phyloP scores from a whole-genome alignment of 2,113 vertebrate genomes.

The Opisthocomus hoazin region DNA sequence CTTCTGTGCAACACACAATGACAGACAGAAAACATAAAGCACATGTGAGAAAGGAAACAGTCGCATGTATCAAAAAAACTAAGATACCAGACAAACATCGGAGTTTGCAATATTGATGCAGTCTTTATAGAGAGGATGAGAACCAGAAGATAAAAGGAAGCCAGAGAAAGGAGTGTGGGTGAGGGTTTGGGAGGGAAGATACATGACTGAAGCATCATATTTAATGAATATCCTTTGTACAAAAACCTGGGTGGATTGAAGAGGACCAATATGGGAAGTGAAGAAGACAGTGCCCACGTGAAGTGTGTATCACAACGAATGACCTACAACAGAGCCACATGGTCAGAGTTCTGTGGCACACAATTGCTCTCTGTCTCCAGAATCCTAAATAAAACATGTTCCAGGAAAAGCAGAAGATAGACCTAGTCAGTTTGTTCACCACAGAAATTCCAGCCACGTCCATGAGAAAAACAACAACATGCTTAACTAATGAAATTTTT shows the following conservation, averaged over 20 bases:
- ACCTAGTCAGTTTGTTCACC: background rate
- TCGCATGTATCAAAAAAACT: background rate
- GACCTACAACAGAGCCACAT: background rate
- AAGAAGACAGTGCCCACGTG: accelerated
- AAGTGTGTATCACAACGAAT: background rate
- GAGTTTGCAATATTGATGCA: background rate
- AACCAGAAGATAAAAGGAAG: background rate
- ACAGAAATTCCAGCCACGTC: background rate
- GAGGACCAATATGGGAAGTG: background rate
- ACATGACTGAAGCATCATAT: background rate
- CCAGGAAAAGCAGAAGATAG: background rate
- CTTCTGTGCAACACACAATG: background rate
- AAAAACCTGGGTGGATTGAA: background rate
- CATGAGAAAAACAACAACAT: background rate
- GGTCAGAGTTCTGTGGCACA: background rate
- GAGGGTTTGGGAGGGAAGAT: accelerated
- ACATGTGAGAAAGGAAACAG: background rate
- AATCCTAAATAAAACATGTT: background rate
- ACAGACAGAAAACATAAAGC: constrained; percentile 27
- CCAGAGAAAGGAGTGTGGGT: accelerated
- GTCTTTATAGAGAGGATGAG: background rate
- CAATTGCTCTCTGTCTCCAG: background rate
- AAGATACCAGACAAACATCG: background rate
- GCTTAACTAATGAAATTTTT: background rate
- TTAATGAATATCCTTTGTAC: background rate